Evolutionary conservation across 2,797 vertebrate genomes (phyloP), one percentile per base, ranked within the genome.

Genomic region (Paramormyrops hopkinsi): DNA sequence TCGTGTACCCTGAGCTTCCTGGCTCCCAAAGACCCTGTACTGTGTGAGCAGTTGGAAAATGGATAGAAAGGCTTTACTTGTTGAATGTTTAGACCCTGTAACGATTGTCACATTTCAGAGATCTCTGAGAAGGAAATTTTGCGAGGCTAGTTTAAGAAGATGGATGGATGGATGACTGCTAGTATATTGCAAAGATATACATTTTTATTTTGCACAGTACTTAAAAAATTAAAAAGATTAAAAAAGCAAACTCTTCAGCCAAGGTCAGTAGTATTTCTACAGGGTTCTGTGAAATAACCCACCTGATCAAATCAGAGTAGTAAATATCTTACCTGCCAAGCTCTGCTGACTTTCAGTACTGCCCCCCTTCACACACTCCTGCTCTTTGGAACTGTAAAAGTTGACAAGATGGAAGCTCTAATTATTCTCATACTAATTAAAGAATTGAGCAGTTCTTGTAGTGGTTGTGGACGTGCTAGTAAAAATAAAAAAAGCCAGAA

Each of bases 381-480:
- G n/a, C 48, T 85, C n/a, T 29, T 85, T 17, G 4, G 2, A 44
- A n/a, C 41, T 82, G 41, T 46, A 82, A 82, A n/a, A 82, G 46
- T 50, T 50, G 82, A 51, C 82, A 85, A 50, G 82, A 85, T 62
- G 19, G 54, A 62, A 54, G 59, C n/a, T n/a, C 87, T 88, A 62
- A 88, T 88, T 88, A 69, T 46, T 12, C 19, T 46, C 29, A 88
- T 88, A 46, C 54, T 44, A 50, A 85, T 85, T 85, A 53, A 85
- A 51, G 65, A 41, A 69, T 51, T 88, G 12, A 53, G 19, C 46
- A 33, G 12, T 51, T 50, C 82, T 12, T 50, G 41, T 25, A 73
- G 46, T 22, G 25, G 25, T 50, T 53, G n/a, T 50, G 46, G 48
- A 50, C 2, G 5, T 5, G 22, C 3, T 84, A 29, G 82, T 22